Conservation (phyloP, 2,888 invertebrate species). For the Eurytoma californica region DNA sequence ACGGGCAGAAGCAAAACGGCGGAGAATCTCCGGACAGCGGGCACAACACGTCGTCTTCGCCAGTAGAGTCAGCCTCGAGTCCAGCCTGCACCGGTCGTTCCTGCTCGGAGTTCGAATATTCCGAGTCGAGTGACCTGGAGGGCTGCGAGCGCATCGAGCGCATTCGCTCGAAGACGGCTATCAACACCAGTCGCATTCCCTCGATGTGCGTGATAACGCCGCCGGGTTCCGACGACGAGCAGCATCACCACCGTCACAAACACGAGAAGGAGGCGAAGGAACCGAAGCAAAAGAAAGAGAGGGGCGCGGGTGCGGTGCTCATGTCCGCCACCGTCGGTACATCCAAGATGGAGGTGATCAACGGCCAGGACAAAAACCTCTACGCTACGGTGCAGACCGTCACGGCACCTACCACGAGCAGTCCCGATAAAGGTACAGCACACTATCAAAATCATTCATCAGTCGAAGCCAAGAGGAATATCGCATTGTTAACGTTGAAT, state of each 20-base stretch:
- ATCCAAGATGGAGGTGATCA: conserved; percentile 73
- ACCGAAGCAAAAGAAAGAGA: conserved; percentile 61
- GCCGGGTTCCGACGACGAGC: conserved; percentile 90
- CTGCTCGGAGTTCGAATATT: conserved; percentile 87
- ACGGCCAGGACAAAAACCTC: conserved; percentile 72
- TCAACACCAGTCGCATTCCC: conserved; percentile 91
- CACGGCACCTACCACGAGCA: conserved; percentile 54
- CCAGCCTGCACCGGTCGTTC: conserved; percentile 83
- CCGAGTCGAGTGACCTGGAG: conserved; percentile 91
- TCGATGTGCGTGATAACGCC: conserved; percentile 95
- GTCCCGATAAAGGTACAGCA: conserved; percentile 36
- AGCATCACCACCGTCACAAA: conserved; percentile 69
- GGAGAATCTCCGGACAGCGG: conserved; percentile 89
- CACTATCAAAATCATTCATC: too few relatives aligned
- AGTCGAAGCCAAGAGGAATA: too few relatives aligned
- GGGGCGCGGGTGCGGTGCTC: conserved; percentile 65
- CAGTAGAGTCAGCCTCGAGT: conserved; percentile 85
- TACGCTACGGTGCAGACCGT: conserved; percentile 72
- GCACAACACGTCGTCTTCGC: conserved; percentile 88
- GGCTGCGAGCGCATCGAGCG: conserved; percentile 92
- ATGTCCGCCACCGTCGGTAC: conserved; percentile 73
- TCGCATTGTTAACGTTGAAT: too few relatives aligned
- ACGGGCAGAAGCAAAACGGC: conserved; percentile 77
- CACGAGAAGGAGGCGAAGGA: conserved; percentile 67
- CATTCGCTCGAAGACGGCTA: conserved; percentile 89